Evolutionary conservation across 1,140 invertebrate genomes (phyloP).

Genomic region (Apis mellifera): DNA sequence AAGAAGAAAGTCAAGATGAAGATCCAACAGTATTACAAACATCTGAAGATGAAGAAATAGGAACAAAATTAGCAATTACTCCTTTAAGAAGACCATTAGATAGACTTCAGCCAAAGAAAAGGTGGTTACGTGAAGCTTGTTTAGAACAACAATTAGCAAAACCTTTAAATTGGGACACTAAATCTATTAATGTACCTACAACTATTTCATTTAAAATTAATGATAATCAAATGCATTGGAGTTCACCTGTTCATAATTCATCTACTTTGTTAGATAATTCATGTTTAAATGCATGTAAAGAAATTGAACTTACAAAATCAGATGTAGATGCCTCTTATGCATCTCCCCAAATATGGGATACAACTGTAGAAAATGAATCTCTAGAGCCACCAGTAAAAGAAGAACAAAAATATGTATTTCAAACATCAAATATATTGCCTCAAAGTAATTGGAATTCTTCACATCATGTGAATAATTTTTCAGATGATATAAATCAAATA

Average conservation of each 20-base stretch:
- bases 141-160: slow-evolving; percentile 81
- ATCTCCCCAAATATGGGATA: slow-evolving; percentile 10
- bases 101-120: slow-evolving; percentile 84
- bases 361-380: slow-evolving; percentile 40
- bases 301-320: slow-evolving; percentile 10
- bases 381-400: not conserved
- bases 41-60: slow-evolving; percentile 74
- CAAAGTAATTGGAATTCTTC: slow-evolving; percentile 42
- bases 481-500: slow-evolving; percentile 10
- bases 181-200: slow-evolving; percentile 33
- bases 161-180: slow-evolving; percentile 79
- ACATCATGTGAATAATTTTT: slow-evolving; percentile 17
- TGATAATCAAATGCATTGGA: slow-evolving; percentile 49
- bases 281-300: slow-evolving; percentile 7
- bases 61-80: slow-evolving; percentile 70
- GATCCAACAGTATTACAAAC: slow-evolving; percentile 72
- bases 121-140: slow-evolving; percentile 84
- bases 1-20: slow-evolving; percentile 79
- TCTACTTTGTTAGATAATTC: not conserved
- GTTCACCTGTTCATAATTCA: slow-evolving; percentile 4
- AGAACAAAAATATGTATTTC: slow-evolving; percentile 34
- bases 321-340: slow-evolving; percentile 20
- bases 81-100: slow-evolving; percentile 74
- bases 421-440: not conserved
- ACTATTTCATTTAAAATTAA: slow-evolving; percentile 36